phyloP scores from a whole-genome alignment of 2,113 vertebrate genomes.

The Peromyscus polionotus region DNA sequence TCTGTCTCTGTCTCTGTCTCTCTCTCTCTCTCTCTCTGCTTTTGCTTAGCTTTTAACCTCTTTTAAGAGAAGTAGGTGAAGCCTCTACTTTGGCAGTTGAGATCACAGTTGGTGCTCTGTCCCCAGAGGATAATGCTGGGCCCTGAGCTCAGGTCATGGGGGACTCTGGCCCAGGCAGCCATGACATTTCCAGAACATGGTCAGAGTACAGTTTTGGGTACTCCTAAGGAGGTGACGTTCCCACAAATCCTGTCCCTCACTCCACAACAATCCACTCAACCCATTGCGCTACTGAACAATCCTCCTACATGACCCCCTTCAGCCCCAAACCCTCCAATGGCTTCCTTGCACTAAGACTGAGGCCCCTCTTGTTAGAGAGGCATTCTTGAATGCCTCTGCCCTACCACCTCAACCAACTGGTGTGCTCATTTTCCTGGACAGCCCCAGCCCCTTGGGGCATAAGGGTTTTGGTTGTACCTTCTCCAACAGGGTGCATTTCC shows the following conservation, averaged over 20 bases:
- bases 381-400: too few relatives aligned
- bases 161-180: background rate
- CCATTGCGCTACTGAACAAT: accelerated
- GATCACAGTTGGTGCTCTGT: background rate
- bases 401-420: accelerated
- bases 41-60: background rate
- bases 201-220: background rate
- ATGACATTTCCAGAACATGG: background rate
- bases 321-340: accelerated
- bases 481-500: accelerated
- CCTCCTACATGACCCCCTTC: accelerated
- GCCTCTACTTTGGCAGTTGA: background rate
- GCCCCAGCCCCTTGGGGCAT: background rate
- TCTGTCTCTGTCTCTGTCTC: background rate
- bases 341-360: background rate
- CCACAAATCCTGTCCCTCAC: background rate
- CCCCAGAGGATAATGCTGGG: background rate
- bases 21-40: background rate
- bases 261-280: background rate
- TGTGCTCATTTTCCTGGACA: background rate
- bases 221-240: accelerated
- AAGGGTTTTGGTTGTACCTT: background rate
- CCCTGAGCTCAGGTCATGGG: background rate
- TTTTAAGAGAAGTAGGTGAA: background rate
- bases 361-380: accelerated